Evolutionary conservation across 1,140 invertebrate species (phyloP), one percentile per base, ranked within the genome.

Genomic region (Fopius arisanus): DNA sequence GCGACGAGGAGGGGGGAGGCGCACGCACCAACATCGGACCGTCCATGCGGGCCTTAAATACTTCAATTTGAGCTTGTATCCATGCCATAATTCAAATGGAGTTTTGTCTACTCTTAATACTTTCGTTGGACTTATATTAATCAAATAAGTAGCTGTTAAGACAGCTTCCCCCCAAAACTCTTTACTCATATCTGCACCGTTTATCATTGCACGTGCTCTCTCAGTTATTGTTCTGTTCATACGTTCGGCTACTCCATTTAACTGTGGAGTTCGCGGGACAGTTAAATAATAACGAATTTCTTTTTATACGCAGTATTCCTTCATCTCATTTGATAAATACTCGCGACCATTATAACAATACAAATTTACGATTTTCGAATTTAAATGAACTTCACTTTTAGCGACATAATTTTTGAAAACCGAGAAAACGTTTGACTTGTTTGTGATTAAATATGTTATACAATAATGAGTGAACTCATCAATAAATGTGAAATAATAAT

Each of bases 161-260:
- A 88, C 77, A 41, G 87, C 83, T 73, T 89, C 81, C 41, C 82
- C 83, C 86, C 86, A 88, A 70, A 84, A 83, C n/a, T 48, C 29
- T 73, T 81, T 82, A 66, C 71, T 48, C 59, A 82, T 74, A 21
- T 79, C 69, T 31, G 83, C 62, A 73, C 77, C 78, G 19, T 59
- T 63, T 51, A n/a, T n/a, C n/a, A n/a, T n/a, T n/a, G n/a, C n/a
- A n/a, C n/a, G n/a, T n/a, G n/a, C n/a, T n/a, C n/a, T 88, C 81
- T 88, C 85, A 12, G 80, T 83, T 16, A 89, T 81, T 19, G 86
- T 87, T 37, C 84, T 71, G 70, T 84, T 86, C 78, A 87, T 83
- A 51, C 87, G 75, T 71, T 90, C 89, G 0, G 71, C 28, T 4
- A 67, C 5, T 29, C 62, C 71, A 51, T 73, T 73, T 51, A 51